Conservation (phyloP, 1,140 invertebrate genomes). For the Diorhabda carinulata region DNA sequence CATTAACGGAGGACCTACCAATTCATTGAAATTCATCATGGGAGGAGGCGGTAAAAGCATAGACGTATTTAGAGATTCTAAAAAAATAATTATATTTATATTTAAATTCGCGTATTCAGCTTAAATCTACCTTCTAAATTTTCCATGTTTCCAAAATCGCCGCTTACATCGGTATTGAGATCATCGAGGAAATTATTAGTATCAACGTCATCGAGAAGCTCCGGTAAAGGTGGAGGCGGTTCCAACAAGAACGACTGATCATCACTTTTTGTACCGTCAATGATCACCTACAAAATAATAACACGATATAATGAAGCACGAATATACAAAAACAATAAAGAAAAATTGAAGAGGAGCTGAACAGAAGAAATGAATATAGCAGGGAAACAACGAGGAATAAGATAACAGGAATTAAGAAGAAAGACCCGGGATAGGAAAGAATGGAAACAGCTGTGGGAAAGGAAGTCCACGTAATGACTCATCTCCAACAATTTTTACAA, state of each 20-base stretch:
- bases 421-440: no score
- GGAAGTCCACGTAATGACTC: no score
- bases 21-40: conserved; percentile 13
- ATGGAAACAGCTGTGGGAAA: no score
- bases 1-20: conserved; percentile 8
- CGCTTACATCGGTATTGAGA: conserved; percentile 24
- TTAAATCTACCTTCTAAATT: conserved; percentile 24
- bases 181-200: conserved; percentile 30
- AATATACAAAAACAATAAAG: no score
- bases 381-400: no score
- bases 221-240: conserved; percentile 40
- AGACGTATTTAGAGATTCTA: not conserved
- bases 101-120: no score
- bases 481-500: no score
- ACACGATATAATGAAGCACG: no score
- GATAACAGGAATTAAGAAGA: no score
- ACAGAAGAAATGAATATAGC: no score
- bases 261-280: not conserved
- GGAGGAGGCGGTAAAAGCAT: conserved; percentile 6
- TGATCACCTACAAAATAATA: conserved; percentile 1
- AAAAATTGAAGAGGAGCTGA: no score
- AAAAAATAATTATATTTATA: no score
- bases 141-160: conserved; percentile 8
- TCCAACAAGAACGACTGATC: conserved; percentile 25
- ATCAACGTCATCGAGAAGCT: conserved; percentile 37